These are phyloP conservation scores for Spisula subtruncata DNA, from an alignment of 2,888 invertebrate genomes.

Conservation along the genomic window DNA sequence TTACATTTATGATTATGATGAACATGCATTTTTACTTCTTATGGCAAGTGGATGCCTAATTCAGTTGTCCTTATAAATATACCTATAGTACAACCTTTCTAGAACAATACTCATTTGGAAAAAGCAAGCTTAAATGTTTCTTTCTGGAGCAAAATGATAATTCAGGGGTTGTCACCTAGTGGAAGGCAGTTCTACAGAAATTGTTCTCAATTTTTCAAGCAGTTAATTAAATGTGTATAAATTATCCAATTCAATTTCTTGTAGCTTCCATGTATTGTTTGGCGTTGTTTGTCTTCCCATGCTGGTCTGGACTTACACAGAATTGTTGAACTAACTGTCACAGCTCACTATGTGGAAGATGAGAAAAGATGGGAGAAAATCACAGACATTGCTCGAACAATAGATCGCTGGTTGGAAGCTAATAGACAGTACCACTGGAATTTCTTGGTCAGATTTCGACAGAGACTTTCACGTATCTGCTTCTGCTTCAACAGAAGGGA, in stretches of 20 bases:
- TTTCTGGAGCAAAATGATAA: too few species aligned
- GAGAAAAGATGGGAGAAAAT: slow-evolving; percentile 79
- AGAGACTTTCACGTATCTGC: slow-evolving; percentile 73
- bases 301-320: slow-evolving; percentile 83
- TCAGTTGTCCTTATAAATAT: too few species aligned
- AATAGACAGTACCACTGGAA: slow-evolving; percentile 82
- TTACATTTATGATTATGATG: too few species aligned
- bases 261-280: slow-evolving; percentile 87
- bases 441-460: slow-evolving; percentile 79
- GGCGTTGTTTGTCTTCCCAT: slow-evolving; percentile 87
- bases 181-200: too few species aligned
- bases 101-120: too few species aligned
- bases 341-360: slow-evolving; percentile 77
- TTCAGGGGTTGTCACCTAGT: too few species aligned
- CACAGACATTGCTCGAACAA: slow-evolving; percentile 67
- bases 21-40: too few species aligned
- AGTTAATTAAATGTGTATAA: not conserved
- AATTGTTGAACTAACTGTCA: slow-evolving; percentile 78
- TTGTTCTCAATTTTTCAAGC: not conserved
- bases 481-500: slow-evolving; percentile 81
- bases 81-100: too few species aligned
- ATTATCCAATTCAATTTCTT: not conserved
- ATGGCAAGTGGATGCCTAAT: too few species aligned
- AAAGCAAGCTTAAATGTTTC: too few species aligned
- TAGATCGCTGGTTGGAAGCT: slow-evolving; percentile 79